Conservation (phyloP, 2,888 invertebrate genomes). For the Gymnosoma rotundatum region DNA sequence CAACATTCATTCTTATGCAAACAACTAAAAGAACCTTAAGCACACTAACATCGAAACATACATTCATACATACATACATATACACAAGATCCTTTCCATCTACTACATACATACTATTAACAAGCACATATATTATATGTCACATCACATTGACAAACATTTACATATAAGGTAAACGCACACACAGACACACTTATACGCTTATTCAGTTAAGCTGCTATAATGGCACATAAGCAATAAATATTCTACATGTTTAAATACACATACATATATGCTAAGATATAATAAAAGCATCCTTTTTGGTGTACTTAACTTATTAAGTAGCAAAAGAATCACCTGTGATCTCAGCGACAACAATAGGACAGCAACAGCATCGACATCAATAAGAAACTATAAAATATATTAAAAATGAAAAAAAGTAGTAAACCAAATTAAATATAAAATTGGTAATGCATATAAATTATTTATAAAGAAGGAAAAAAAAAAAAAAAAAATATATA, state of each 20-base stretch:
- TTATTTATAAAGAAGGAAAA: too few relatives aligned
- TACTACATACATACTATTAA: too few relatives aligned
- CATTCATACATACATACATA: neutral
- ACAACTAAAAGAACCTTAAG: neutral
- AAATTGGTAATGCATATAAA: too few relatives aligned
- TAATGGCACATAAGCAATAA: slow-evolving; percentile 24
- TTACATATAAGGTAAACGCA: slow-evolving; percentile 51
- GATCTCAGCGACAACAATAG: slow-evolving; percentile 65
- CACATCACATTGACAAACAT: slow-evolving; percentile 48
- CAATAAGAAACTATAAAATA: too few relatives aligned
- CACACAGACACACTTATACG: neutral
- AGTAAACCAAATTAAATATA: too few relatives aligned
- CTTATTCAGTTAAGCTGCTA: slow-evolving; percentile 13
- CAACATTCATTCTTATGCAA: slow-evolving; percentile 8
- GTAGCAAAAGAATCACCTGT: slow-evolving; percentile 68
- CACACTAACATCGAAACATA: neutral
- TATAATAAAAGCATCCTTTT: slow-evolving; percentile 67
- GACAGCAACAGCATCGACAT: slow-evolving; percentile 3
- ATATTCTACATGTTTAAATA: slow-evolving; percentile 34
- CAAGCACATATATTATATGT: too few relatives aligned
- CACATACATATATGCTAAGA: slow-evolving; percentile 32
- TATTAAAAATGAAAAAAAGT: too few relatives aligned
- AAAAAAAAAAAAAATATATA: too few relatives aligned
- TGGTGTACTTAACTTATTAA: slow-evolving; percentile 72
- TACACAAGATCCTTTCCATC: too few relatives aligned